Evolutionary conservation across 2,888 invertebrate species (phyloP).

Genomic region (Hylaea fasciaria): DNA sequence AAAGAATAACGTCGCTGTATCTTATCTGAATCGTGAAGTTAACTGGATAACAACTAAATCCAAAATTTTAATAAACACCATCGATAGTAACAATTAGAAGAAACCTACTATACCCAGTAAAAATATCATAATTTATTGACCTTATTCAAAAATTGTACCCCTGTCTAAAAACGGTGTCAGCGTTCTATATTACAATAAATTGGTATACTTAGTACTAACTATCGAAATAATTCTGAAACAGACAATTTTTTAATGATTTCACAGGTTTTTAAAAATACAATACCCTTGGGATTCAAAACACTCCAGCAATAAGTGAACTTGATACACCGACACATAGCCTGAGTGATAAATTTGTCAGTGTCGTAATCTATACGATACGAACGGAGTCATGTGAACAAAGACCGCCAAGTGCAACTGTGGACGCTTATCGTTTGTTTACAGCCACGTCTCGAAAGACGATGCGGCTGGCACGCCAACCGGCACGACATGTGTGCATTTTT

Average conservation of each 20-base stretch:
- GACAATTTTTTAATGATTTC: no score
- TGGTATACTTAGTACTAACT: no score
- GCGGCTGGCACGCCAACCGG: conserved; percentile 60
- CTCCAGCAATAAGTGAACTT: conserved; percentile 46
- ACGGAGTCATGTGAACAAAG: conserved; percentile 68
- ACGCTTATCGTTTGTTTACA: conserved; percentile 72
- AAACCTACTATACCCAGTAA: no score
- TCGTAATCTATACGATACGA: conserved; percentile 56
- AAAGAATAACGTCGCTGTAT: conserved; percentile 55
- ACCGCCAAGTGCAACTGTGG: conserved; percentile 53
- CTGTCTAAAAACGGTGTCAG: no score
- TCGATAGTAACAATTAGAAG: no score
- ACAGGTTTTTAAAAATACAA: no score
- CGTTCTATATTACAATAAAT: no score
- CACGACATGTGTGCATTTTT: conserved; percentile 83
- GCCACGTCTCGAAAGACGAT: conserved; percentile 60
- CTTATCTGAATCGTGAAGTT: conserved; percentile 24
- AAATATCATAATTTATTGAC: no score
- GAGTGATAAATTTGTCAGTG: conserved; percentile 60
- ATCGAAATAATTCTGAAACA: no score
- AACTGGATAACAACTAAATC: no score
- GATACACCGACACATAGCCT: conserved; percentile 43
- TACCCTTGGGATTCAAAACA: background rate
- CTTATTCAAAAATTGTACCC: no score
- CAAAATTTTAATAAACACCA: no score